A percentile compares a stretch with the other conserved stretches of the same genome.
Conservation (phyloP, 1,140 invertebrate species). For the Ostrea edulis region DNA sequence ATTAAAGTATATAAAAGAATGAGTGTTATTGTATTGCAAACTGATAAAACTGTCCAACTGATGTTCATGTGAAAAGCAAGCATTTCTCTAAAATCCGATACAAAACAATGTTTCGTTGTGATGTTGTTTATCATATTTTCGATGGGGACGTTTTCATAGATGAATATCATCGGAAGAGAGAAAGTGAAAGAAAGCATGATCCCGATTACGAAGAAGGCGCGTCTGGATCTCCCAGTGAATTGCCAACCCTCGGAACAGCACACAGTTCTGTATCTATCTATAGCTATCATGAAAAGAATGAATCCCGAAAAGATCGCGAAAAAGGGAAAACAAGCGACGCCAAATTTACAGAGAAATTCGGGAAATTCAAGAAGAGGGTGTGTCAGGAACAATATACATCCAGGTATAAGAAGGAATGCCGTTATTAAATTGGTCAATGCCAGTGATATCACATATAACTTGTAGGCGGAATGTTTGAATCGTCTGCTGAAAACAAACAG, state of each 20-base stretch:
- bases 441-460: neutral
- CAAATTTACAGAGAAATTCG: constrained; percentile 1
- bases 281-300: neutral
- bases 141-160: neutral
- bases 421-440: neutral
- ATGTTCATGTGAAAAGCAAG: neutral
- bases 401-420: neutral
- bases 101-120: neutral
- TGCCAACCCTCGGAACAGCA: neutral
- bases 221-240: neutral
- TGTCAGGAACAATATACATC: neutral
- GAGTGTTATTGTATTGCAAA: neutral
- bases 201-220: neutral
- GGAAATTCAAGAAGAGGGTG: neutral
- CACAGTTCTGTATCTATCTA: neutral
- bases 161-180: neutral
- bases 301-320: neutral
- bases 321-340: neutral
- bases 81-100: neutral
- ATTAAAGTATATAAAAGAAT: neutral
- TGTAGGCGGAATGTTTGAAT: constrained; percentile 1
- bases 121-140: neutral
- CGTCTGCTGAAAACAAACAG: neutral
- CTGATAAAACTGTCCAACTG: neutral
- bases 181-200: neutral